These are phyloP conservation scores for Neoaliturus tenellus DNA, from an alignment of 2,888 invertebrate genomes.

Conservation along the genomic window DNA sequence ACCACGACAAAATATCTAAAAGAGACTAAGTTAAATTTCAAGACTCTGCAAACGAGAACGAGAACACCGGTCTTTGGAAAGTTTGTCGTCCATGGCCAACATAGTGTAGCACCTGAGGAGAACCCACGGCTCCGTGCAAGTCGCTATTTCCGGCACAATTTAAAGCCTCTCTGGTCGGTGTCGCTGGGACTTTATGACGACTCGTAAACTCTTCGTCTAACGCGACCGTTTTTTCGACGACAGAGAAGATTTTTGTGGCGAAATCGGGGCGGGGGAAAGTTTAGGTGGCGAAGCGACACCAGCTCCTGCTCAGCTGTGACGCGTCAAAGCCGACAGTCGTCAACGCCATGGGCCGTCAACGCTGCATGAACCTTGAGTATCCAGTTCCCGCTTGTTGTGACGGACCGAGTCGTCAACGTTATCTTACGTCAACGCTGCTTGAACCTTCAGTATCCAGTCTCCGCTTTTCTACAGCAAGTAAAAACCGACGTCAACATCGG, in stretches of 20 bases:
- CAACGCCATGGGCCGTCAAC: background rate
- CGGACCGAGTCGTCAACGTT: too few species aligned
- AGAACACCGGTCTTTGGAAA: too few species aligned
- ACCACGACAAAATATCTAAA: too few species aligned
- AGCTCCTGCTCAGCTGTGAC: background rate
- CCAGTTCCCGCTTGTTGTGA: too few species aligned
- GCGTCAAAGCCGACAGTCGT: background rate
- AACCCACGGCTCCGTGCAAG: background rate
- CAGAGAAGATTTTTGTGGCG: background rate
- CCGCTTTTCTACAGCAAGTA: too few species aligned
- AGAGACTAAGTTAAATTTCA: too few species aligned
- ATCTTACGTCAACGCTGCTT: too few species aligned
- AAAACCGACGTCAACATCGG: too few species aligned
- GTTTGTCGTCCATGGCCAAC: too few species aligned
- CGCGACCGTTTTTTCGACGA: background rate
- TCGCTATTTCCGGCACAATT: background rate
- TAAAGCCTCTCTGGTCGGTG: background rate
- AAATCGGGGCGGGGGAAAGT: background rate
- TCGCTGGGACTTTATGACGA: background rate
- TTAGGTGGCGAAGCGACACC: background rate
- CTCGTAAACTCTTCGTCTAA: constrained; percentile 9
- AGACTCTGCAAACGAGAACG: too few species aligned
- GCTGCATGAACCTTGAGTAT: too few species aligned
- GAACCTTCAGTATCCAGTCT: too few species aligned
- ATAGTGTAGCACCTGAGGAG: background rate